Evolutionary conservation across 2,113 vertebrate genomes (phyloP), one percentile per base, ranked within the genome.

Genomic region (Ardeotis arabs): DNA sequence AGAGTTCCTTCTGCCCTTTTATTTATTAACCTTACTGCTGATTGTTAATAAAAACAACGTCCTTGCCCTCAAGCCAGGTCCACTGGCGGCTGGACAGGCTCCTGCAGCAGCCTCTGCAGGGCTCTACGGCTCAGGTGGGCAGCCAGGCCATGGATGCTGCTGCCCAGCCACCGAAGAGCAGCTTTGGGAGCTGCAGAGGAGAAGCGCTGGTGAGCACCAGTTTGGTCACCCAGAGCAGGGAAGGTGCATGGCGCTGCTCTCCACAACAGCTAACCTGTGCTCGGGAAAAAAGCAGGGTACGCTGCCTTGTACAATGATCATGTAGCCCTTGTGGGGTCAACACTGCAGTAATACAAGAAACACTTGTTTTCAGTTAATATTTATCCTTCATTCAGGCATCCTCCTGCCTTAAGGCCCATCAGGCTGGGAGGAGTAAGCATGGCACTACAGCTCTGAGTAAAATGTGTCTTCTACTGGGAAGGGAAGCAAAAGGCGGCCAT

Each of bases 41-140:
- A 52, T 14, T 1, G 0, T 4, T n/a, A 25, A 29, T 2, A 39
- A 14, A 67, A 15, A 62, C 45, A 70, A 50, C 22, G 10, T 69
- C 28, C 31, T 45, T 19, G 33, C 0, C 1, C 35, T 33, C 33
- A 5, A 78, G 45, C 18, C 1, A 0, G 18, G 29, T 20, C 18
- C 0, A 2, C 29, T 20, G 24, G n/a, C 0, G 4, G 47, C 75
- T 22, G 29, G 16, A 9, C 0, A 0, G 37, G 63, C 53, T 75
- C 6, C 17, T 24, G 27, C 10, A 10, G 16, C 74, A 49, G 44
- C 25, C 14, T 16, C 31, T 1, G 11, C 31, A 10, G 47, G 17
- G 24, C 21, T 68, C 33, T 58, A n/a, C 53, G n/a, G 28, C 59
- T 47, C 80, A 5, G 28, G 27, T 4, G 9, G 3, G 45, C 1